Evolutionary conservation across 23 tunicate species (phyloP).

Genomic region (Ciona savignyi): DNA sequence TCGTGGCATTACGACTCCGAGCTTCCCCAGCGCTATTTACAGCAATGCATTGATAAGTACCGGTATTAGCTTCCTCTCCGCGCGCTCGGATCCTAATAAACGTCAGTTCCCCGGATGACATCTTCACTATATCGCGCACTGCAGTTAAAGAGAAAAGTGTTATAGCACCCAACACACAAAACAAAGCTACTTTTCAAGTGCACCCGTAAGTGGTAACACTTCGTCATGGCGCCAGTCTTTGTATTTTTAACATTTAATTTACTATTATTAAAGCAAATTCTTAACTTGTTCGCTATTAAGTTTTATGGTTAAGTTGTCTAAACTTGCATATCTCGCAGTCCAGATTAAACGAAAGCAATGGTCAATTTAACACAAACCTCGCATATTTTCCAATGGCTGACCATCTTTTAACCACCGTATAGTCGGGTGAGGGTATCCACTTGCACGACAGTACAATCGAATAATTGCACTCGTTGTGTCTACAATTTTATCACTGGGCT

Average conservation of each 20-base stretch:
- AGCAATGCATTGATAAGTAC: constrained; percentile 51
- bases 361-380: no score
- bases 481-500: constrained; percentile 13
- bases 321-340: no score
- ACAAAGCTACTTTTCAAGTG: no score
- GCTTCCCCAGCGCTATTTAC: constrained; percentile 14
- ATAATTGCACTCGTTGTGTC: neutral
- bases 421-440: constrained; percentile 24
- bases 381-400: constrained; percentile 4
- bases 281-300: no score
- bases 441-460: constrained; percentile 37
- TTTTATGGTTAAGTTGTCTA: no score
- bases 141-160: neutral
- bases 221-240: no score
- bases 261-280: no score
- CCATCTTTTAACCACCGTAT: constrained; percentile 48
- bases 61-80: constrained; percentile 28
- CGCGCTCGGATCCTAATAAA: constrained; percentile 7
- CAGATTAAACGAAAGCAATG: no score
- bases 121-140: constrained; percentile 17
- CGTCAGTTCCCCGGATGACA: constrained; percentile 27
- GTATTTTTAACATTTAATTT: no score
- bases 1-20: constrained; percentile 26
- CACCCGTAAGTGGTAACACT: no score
- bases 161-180: neutral